Percentiles rank a stretch among this genome's conserved stretches.
Evolutionary conservation across 2,113 vertebrate species (phyloP).

Genomic region (Sylvietta virens): DNA sequence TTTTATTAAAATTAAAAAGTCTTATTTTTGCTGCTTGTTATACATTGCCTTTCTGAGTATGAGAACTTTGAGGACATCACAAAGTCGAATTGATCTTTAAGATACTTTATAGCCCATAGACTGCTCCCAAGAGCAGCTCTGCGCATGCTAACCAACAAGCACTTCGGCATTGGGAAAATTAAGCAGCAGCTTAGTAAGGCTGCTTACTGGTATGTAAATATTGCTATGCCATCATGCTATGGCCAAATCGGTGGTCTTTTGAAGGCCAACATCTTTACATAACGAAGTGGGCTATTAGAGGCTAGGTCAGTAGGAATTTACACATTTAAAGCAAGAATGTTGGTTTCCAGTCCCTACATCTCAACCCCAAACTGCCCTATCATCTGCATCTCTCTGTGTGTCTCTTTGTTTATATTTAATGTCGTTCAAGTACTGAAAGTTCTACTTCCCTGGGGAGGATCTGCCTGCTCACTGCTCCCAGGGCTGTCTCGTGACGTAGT

Average conservation of each 20-base stretch:
- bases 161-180: background rate
- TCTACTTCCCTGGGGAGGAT: background rate
- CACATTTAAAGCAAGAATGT: background rate
- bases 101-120: background rate
- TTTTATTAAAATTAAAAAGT: background rate
- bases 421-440: background rate
- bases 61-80: background rate
- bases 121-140: background rate
- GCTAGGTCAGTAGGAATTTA: background rate
- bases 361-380: background rate
- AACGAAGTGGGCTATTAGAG: background rate
- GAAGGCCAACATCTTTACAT: background rate
- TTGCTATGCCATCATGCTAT: background rate
- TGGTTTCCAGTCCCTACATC: background rate
- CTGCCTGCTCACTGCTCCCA: background rate
- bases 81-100: background rate
- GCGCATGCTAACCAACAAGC: background rate
- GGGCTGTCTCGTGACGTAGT: background rate
- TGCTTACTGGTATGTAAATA: background rate
- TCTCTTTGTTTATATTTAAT: background rate
- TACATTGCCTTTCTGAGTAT: background rate
- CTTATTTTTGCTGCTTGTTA: background rate
- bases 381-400: background rate
- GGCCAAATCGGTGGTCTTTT: background rate
- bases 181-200: background rate